Conservation (phyloP, 2,113 vertebrate species). For the Polyodon spathula region DNA sequence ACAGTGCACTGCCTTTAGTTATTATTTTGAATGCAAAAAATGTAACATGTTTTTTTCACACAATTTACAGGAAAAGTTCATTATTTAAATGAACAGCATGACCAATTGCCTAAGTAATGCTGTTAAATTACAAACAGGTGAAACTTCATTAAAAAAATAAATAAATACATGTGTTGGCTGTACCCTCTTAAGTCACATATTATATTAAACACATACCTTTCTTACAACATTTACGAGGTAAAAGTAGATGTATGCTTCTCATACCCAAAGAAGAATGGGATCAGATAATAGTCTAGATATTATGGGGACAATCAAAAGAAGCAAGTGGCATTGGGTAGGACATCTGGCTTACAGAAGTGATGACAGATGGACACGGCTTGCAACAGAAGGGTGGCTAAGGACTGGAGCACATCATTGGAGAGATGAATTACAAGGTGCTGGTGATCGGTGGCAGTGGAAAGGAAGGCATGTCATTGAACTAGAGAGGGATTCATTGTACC, state of each 20-base stretch:
- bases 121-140: too few relatives aligned
- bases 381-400: slow-evolving; percentile 8
- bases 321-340: slow-evolving; percentile 6
- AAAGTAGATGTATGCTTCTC: not conserved
- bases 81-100: too few relatives aligned
- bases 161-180: too few relatives aligned
- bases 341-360: slow-evolving; percentile 4
- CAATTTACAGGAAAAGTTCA: too few relatives aligned
- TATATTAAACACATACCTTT: too few relatives aligned
- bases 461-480: not conserved
- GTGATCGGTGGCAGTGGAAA: not conserved
- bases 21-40: too few relatives aligned
- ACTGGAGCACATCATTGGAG: slow-evolving; percentile 1
- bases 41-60: too few relatives aligned
- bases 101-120: too few relatives aligned
- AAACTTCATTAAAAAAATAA: too few relatives aligned
- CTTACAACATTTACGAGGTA: not conserved
- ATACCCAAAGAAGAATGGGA: not conserved
- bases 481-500: not conserved
- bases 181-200: too few relatives aligned
- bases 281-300: not conserved
- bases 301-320: slow-evolving; percentile 3
- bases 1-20: too few relatives aligned
- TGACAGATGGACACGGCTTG: slow-evolving; percentile 1
- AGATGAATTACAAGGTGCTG: not conserved